A percentile compares a stretch with the other conserved stretches of the same genome.
These are phyloP conservation scores for Cataglyphis albicans DNA, from an alignment of 2,888 invertebrate genomes.

Conservation along the genomic window DNA sequence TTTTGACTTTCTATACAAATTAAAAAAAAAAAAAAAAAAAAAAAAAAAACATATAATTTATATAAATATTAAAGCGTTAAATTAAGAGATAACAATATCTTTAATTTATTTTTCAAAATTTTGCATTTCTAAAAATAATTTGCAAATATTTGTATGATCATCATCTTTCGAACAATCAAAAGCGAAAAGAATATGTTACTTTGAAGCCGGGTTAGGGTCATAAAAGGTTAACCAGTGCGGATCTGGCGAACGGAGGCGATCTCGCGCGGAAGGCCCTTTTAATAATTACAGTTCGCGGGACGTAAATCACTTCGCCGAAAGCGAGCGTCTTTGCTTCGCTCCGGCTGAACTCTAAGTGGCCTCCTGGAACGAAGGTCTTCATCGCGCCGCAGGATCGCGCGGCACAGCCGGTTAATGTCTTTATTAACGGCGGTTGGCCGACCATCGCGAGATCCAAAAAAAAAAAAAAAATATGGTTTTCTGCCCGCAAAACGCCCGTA, in stretches of 20 bases:
- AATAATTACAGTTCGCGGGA: constrained; percentile 77
- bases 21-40: background rate
- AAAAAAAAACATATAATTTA: background rate
- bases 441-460: constrained; percentile 35
- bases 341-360: constrained; percentile 73
- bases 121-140: background rate
- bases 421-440: constrained; percentile 73
- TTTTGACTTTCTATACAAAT: background rate
- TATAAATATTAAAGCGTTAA: background rate
- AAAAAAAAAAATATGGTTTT: constrained; percentile 34
- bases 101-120: background rate
- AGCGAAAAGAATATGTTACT: constrained; percentile 14
- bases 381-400: constrained; percentile 65
- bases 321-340: constrained; percentile 60
- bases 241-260: constrained; percentile 71
- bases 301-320: constrained; percentile 81
- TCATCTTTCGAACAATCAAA: background rate
- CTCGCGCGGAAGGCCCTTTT: constrained; percentile 76
- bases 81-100: background rate
- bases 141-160: background rate
- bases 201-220: constrained; percentile 21
- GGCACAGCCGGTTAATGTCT: constrained; percentile 76
- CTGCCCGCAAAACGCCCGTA: constrained; percentile 37
- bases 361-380: constrained; percentile 77
- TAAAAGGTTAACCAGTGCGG: constrained; percentile 44